A percentile compares a stretch with the other conserved stretches of the same genome.
These are phyloP conservation scores for Buathra laborator DNA, from an alignment of 2,888 invertebrate species.

Conservation along the genomic window DNA sequence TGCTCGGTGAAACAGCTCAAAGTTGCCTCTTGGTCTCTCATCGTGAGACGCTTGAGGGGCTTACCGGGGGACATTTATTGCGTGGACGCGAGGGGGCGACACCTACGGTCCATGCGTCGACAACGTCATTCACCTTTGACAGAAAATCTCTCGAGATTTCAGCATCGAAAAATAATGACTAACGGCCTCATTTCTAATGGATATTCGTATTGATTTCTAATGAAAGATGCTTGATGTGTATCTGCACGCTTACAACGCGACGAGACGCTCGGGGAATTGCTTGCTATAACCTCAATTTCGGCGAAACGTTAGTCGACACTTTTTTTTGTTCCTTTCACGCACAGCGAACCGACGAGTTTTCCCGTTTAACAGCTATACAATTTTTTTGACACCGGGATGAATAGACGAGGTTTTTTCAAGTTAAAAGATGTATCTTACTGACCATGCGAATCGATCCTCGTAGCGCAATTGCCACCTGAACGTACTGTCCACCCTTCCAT, in stretches of 20 bases:
- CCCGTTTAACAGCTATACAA: neutral
- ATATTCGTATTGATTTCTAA: neutral
- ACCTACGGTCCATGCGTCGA: slow-evolving; percentile 71
- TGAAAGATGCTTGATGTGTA: neutral
- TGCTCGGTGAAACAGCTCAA: slow-evolving; percentile 5
- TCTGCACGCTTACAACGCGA: slow-evolving; percentile 2
- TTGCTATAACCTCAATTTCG: slow-evolving; percentile 53
- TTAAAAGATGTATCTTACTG: slow-evolving; percentile 41
- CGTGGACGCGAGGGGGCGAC: slow-evolving; percentile 71
- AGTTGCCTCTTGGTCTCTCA: slow-evolving; percentile 1
- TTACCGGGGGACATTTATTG: slow-evolving; percentile 5
- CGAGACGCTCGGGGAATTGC: neutral
- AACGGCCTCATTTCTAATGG: neutral
- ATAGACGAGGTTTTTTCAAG: neutral
- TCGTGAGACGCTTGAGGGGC: neutral
- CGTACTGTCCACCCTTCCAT: slow-evolving; percentile 50
- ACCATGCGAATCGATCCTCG: slow-evolving; percentile 56
- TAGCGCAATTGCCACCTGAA: slow-evolving; percentile 43
- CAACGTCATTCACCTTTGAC: slow-evolving; percentile 76
- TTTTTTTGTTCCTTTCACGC: neutral
- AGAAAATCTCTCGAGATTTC: slow-evolving; percentile 63
- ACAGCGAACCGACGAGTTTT: neutral
- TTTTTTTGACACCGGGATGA: neutral
- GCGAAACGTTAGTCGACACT: slow-evolving; percentile 54
- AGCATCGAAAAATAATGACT: neutral